Evolutionary conservation across 1,140 invertebrate genomes (phyloP).

Genomic region (Heliconius eleuchia): DNA sequence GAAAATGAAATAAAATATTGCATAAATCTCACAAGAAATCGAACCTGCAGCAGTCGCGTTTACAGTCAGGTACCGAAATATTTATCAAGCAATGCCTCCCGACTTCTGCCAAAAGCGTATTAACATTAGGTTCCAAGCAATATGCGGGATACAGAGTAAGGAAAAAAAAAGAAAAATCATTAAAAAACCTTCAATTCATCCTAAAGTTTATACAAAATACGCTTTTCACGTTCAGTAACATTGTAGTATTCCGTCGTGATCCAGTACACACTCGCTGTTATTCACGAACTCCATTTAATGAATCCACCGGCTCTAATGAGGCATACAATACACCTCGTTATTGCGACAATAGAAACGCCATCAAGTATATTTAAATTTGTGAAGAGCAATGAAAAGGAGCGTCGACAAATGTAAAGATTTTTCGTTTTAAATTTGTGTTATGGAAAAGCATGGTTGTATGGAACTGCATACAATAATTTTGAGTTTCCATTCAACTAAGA

Average conservation of each 20-base stretch:
- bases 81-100: too few species aligned
- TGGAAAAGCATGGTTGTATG: not conserved
- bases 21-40: too few species aligned
- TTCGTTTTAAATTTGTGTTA: not conserved
- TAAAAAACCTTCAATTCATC: too few species aligned
- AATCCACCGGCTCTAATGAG: constrained; percentile 11
- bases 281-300: constrained; percentile 9
- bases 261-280: constrained; percentile 1
- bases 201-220: too few species aligned
- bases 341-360: not conserved
- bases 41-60: too few species aligned
- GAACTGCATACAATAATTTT: not conserved
- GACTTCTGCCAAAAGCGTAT: too few species aligned
- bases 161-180: too few species aligned
- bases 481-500: not conserved
- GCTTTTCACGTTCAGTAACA: not conserved
- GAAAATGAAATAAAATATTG: too few species aligned
- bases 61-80: too few species aligned
- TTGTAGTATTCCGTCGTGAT: not conserved
- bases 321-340: constrained; percentile 15
- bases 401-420: not conserved
- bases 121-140: too few species aligned
- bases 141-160: too few species aligned
- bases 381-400: not conserved
- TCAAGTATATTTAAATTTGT: constrained; percentile 14